Evolutionary conservation across 2,797 vertebrate genomes (phyloP).

Genomic region (Muscicapa comitata): DNA sequence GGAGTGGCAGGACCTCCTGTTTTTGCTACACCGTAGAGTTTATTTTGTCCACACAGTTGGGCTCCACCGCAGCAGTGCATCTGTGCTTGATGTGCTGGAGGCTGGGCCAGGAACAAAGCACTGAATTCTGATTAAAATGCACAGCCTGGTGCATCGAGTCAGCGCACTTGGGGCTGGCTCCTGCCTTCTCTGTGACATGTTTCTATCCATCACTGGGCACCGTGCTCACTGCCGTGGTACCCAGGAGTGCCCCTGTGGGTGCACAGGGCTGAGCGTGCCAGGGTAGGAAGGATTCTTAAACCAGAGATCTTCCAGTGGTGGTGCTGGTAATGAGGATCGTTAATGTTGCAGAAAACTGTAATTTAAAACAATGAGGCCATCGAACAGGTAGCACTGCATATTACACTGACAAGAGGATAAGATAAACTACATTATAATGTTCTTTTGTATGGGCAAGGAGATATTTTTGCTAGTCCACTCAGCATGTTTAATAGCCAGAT

Average conservation of each 20-base stretch:
- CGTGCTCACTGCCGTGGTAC: not conserved
- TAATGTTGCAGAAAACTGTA: constrained; percentile 52
- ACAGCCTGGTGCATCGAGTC: not conserved
- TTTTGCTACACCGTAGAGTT: not conserved
- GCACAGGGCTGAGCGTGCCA: not conserved
- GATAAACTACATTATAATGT: constrained; percentile 25
- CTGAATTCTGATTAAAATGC: constrained; percentile 34
- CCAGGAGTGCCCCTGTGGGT: not conserved
- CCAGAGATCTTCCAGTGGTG: not conserved
- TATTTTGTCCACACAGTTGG: not conserved
- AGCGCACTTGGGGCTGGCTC: not conserved
- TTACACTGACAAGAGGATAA: constrained; percentile 7
- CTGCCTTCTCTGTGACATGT: not conserved
- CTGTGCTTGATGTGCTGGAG: not conserved
- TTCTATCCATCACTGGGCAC: not conserved
- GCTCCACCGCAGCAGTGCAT: not conserved
- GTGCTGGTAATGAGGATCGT: not conserved
- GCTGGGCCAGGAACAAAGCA: constrained; percentile 42
- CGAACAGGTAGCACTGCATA: constrained; percentile 29
- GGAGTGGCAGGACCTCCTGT: not conserved
- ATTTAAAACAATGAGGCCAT: constrained; percentile 37
- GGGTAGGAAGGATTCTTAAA: not conserved
- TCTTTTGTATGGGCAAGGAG: not conserved
- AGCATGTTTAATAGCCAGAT: not conserved
- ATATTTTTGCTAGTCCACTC: constrained; percentile 30